phyloP scores from a whole-genome alignment of 2,888 invertebrate genomes.

The Tuta absoluta region DNA sequence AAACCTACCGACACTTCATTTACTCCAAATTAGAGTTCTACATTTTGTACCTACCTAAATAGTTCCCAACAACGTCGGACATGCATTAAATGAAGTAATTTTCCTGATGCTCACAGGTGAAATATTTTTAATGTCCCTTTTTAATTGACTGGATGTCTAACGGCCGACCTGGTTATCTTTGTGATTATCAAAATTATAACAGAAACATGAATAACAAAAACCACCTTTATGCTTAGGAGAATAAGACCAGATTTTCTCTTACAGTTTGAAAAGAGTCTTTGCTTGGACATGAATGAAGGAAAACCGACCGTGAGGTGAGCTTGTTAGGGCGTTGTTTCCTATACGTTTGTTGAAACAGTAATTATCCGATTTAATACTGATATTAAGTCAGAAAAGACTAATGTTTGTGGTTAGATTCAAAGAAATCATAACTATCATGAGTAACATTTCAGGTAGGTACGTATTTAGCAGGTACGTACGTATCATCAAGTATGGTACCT shows the following conservation, averaged over 20 bases:
- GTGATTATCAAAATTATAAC: constrained; percentile 42
- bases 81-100: constrained; percentile 39
- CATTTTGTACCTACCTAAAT: too few species aligned
- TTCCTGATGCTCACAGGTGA: constrained; percentile 40
- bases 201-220: constrained; percentile 1
- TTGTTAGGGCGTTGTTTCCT: not conserved
- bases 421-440: constrained; percentile 30
- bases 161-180: constrained; percentile 40
- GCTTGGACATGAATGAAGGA: constrained; percentile 8
- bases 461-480: not conserved
- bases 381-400: constrained; percentile 37
- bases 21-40: not conserved
- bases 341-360: constrained; percentile 27
- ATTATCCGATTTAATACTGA: constrained; percentile 36
- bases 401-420: constrained; percentile 37
- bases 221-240: constrained; percentile 19
- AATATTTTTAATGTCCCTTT: constrained; percentile 43
- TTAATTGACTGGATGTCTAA: constrained; percentile 45
- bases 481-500: too few species aligned
- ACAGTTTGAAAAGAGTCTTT: not conserved
- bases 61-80: constrained; percentile 11
- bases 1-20: too few species aligned
- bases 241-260: constrained; percentile 14
- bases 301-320: not conserved
- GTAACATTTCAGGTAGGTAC: constrained; percentile 4